Evolutionary conservation across 2,797 vertebrate species (phyloP), one percentile per base, ranked within the genome.

Genomic region (Propithecus deckenii): DNA sequence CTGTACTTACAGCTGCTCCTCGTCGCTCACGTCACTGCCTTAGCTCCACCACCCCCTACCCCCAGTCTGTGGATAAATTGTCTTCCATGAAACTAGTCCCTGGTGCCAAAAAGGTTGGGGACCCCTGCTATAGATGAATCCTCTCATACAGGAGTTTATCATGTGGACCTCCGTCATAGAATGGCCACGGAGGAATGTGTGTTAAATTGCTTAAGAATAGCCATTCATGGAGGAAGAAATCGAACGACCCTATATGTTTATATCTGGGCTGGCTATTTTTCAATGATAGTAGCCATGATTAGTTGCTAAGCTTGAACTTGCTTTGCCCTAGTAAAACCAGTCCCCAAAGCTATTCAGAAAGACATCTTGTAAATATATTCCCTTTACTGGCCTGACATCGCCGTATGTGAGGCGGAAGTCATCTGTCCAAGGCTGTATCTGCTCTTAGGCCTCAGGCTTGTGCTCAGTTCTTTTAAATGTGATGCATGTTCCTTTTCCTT

Each of bases 381-480:
- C 89, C 8, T 76, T 90, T n/a, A 59, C 13, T 55, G n/a, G 30
- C 20, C 78, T 88, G 84, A 59, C 32, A 83, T 87, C 25, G 38
- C 2, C 15, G 0, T 71, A 8, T 18, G 25, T 38, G n/a, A 74
- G 22, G 41, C 25, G 71, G 22, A 91, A 87, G 7, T 65, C 78
- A 25, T 86, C 7, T 18, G 38, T 65, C 23, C 43, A 74, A 20
- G 7, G 69, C 55, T 55, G 5, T 57, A 43, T 86, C 87, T 74
- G 22, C 25, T 86, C 4, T 57, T 48, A n/a, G 28, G 59, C 67
- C 18, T 4, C 57, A 78, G 92, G 76, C 50, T 57, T 69, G 4
- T 32, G 9, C 61, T 88, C 23, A 23, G 30, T 81, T 61, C 41
- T 96, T 88, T 72, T 71, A 46, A 32, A 63, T 85, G 87, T 81